Base-by-base conservation (phyloP, 2,797 vertebrate genomes). In the Linurgus olivaceus region DNA sequence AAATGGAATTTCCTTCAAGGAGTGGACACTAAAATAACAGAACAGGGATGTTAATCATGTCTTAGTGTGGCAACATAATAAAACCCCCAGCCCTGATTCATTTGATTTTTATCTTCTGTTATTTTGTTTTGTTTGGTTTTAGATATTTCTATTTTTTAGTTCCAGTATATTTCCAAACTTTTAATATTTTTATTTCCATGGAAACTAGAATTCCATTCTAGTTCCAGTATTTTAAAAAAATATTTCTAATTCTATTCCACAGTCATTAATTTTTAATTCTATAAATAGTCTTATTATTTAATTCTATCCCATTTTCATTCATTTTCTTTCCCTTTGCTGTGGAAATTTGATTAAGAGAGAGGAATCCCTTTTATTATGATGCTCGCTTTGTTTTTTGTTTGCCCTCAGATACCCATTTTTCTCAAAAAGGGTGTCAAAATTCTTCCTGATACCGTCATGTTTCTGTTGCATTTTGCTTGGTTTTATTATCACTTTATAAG, bases 311-410 rank as follows among this genome's bases (percentile, higher is more conserved):
- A 13, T 59, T 84, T 35, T 26, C 18, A 35, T 51, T 54, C 2
- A 1, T n/a, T n/a, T 67, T 45, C 74, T 52, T n/a, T 3, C 14
- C 11, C 58, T 81, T 33, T 6, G 1, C 29, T 0, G 0, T 10
- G 31, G 20, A 89, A 75, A 78, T 83, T 29, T 29, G 50, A 44
- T 86, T 63, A 51, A 29, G 28, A 48, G 52, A 71, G 50, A 42
- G 21, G 11, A 68, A 65, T 72, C 21, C 5, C 11, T 74, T 65
- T 76, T 59, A 44, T 73, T n/a, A 10, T 31, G 38, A 42, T 28
- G 20, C 19, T 81, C 0, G 2, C 55, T 86, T 91, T 88, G 55
- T 91, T 91, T 82, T 51, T 26, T 9, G 6, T 84, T 92, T 73
- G 25, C 48, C 23, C n/a, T 80, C 42, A 33, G 54, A 54, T 57